Evolutionary conservation across 2,113 vertebrate genomes (phyloP).

Genomic region (Menura novaehollandiae): DNA sequence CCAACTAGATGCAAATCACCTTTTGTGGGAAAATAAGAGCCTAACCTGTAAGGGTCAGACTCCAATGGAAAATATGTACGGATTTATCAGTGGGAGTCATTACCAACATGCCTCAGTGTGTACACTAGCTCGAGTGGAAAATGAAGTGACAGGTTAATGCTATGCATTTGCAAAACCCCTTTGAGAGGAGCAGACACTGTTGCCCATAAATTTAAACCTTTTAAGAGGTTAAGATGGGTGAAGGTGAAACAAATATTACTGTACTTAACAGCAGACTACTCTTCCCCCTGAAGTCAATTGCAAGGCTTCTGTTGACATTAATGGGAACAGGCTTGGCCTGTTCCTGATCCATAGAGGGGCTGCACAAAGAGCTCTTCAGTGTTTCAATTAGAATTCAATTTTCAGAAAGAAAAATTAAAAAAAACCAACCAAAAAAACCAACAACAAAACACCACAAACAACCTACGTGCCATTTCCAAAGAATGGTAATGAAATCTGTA

Average conservation of each 20-base stretch:
- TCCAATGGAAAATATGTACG: conserved; percentile 16
- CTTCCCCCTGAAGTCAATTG: background rate
- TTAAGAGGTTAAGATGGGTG: background rate
- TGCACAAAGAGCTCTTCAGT: background rate
- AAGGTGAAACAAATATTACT: conserved; percentile 35
- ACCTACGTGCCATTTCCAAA: background rate
- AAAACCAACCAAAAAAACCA: background rate
- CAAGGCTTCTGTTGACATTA: background rate
- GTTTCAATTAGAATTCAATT: background rate
- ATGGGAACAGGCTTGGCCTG: background rate
- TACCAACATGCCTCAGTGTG: background rate
- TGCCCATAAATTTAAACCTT: background rate
- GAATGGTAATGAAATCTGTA: background rate
- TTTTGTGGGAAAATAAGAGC: background rate
- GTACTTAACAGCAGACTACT: background rate
- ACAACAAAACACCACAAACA: background rate
- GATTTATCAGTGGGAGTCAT: conserved; percentile 44
- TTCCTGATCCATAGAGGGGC: background rate
- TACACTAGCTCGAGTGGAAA: conserved; percentile 56
- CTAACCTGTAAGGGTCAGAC: background rate
- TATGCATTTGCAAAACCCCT: background rate
- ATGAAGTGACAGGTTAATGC: conserved; percentile 53
- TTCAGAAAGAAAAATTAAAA: background rate
- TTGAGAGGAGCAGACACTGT: conserved; percentile 8
- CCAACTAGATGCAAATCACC: background rate